A percentile compares a stretch with the other conserved stretches of the same genome.
Evolutionary conservation across 2,888 invertebrate species (phyloP).

Genomic region (Temnothorax ravouxi): DNA sequence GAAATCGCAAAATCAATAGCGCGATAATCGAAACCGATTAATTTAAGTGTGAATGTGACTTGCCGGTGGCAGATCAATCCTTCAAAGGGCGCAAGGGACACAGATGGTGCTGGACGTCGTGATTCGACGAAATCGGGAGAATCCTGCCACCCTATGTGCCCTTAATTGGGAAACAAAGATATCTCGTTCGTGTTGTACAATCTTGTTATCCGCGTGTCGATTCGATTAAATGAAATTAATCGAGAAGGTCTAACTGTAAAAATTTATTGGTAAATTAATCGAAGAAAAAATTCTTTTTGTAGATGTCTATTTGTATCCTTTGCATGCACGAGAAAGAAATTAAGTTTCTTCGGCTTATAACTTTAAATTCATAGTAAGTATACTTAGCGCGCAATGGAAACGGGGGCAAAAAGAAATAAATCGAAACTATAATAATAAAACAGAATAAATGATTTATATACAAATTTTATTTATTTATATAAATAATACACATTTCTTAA

Average conservation of each 20-base stretch:
- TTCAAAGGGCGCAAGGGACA: conserved; percentile 53
- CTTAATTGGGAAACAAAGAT: conserved; percentile 66
- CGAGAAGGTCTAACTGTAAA: not conserved
- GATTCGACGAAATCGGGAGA: conserved; percentile 64
- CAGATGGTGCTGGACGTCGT: conserved; percentile 65
- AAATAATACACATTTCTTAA: not conserved
- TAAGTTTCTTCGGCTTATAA: not conserved
- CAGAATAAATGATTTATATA: not conserved
- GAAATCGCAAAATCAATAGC: conserved; percentile 4
- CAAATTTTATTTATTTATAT: not conserved
- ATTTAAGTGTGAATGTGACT: conserved; percentile 24
- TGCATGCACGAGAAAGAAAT: not conserved
- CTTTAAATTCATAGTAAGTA: not conserved
- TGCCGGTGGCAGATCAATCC: conserved; percentile 56
- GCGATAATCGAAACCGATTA: conserved; percentile 32
- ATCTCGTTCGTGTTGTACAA: conserved; percentile 6
- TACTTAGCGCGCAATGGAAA: not conserved
- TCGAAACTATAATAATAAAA: not conserved
- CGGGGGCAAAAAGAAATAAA: not conserved
- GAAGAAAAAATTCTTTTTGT: not conserved
- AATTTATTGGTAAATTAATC: not conserved
- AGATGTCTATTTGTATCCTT: not conserved
- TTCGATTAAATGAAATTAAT: conserved; percentile 19
- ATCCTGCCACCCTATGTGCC: conserved; percentile 33
- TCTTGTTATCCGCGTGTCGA: conserved; percentile 19